phyloP scores from a whole-genome alignment of 1,140 invertebrate genomes.

The Branchinecta lindahli region DNA sequence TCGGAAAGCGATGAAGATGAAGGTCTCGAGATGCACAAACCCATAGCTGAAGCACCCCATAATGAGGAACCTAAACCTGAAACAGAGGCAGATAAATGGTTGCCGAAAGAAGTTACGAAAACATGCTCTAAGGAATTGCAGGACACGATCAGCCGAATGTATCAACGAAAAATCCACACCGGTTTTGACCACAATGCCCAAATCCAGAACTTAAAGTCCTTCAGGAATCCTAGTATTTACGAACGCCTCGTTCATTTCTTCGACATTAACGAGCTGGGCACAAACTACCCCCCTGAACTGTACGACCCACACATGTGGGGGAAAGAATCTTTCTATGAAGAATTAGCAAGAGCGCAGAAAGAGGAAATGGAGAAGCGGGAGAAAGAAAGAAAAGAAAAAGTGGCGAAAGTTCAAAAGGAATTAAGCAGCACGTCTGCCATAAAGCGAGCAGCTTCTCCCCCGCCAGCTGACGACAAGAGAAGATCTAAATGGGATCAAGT shows the following conservation, averaged over 20 bases:
- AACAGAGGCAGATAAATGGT: slow-evolving; percentile 11
- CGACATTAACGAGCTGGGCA: slow-evolving; percentile 85
- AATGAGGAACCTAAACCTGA: slow-evolving; percentile 17
- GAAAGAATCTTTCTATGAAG: slow-evolving; percentile 83
- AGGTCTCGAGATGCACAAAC: slow-evolving; percentile 20
- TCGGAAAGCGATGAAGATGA: slow-evolving; percentile 20
- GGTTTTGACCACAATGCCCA: slow-evolving; percentile 72
- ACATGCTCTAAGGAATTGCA: slow-evolving; percentile 23
- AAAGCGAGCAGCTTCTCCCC: slow-evolving; percentile 29
- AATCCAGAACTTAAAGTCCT: slow-evolving; percentile 80
- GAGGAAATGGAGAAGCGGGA: slow-evolving; percentile 80
- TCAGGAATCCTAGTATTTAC: slow-evolving; percentile 92
- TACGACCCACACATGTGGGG: slow-evolving; percentile 77
- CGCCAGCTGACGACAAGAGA: slow-evolving; percentile 48
- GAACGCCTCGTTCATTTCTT: slow-evolving; percentile 88
- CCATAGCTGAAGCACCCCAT: neutral
- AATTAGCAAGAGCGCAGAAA: slow-evolving; percentile 73
- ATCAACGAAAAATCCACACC: slow-evolving; percentile 51
- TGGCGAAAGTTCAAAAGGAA: slow-evolving; percentile 71
- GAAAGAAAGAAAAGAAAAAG: slow-evolving; percentile 80
- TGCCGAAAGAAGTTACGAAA: slow-evolving; percentile 21
- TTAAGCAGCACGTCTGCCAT: slow-evolving; percentile 38
- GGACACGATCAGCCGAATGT: slow-evolving; percentile 62
- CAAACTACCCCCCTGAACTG: slow-evolving; percentile 74
- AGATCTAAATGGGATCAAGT: slow-evolving; percentile 86